phyloP scores from a whole-genome alignment of 1,140 invertebrate genomes.

The Parasteatoda tepidariorum region DNA sequence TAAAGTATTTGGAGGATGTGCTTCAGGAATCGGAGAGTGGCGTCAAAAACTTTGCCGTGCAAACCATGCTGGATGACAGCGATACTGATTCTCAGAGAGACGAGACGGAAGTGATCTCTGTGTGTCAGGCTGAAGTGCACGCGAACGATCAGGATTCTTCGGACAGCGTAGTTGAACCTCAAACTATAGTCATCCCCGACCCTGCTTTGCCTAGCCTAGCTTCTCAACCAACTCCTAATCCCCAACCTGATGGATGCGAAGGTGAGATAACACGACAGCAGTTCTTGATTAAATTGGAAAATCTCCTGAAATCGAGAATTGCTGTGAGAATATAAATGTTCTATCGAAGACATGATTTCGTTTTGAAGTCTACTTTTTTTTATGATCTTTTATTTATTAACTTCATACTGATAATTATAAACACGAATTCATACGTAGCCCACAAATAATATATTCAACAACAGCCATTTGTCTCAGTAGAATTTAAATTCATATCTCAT shows the following conservation, averaged over 20 bases:
- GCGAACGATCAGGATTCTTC: slow-evolving; percentile 48
- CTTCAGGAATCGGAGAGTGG: slow-evolving; percentile 36
- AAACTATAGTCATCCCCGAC: slow-evolving; percentile 45
- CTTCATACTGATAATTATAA: too few species aligned
- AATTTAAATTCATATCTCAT: too few species aligned
- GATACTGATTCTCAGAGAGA: slow-evolving; percentile 52
- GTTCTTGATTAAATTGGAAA: slow-evolving; percentile 49
- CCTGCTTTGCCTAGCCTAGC: slow-evolving; percentile 25
- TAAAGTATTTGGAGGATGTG: slow-evolving; percentile 50
- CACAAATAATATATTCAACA: too few species aligned
- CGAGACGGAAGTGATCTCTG: slow-evolving; percentile 49
- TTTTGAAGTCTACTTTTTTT: too few species aligned
- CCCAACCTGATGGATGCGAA: slow-evolving; percentile 47
- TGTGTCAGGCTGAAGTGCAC: slow-evolving; percentile 45
- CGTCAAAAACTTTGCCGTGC: not conserved
- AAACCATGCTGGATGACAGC: slow-evolving; percentile 31
- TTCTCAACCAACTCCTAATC: slow-evolving; percentile 16
- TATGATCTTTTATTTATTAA: too few species aligned
- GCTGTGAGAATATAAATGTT: slow-evolving; percentile 17
- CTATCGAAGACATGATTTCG: too few species aligned
- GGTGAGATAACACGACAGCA: slow-evolving; percentile 50
- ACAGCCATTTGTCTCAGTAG: too few species aligned
- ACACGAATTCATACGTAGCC: too few species aligned
- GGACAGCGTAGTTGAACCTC: slow-evolving; percentile 50
- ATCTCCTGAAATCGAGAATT: slow-evolving; percentile 20